Evolutionary conservation across 2,113 vertebrate species (phyloP).

Genomic region (Pterocles gutturalis): DNA sequence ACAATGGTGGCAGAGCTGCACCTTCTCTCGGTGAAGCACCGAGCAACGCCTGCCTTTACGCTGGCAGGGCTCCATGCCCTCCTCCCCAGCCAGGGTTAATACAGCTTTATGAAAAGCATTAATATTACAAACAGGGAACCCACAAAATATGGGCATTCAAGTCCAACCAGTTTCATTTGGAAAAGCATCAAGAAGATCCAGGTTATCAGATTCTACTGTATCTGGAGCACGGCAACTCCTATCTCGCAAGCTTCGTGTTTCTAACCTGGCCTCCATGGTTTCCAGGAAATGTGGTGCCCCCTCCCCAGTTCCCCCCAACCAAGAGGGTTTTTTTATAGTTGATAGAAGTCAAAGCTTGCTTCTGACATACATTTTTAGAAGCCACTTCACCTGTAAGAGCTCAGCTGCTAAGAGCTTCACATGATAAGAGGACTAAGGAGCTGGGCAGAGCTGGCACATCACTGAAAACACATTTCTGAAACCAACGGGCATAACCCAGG

Average conservation of each 20-base stretch:
- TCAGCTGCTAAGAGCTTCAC: neutral
- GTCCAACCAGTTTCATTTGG: neutral
- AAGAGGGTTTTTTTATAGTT: neutral
- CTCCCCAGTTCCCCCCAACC: accelerated
- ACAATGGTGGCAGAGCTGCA: neutral
- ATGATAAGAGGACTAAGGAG: accelerated
- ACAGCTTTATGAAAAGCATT: neutral
- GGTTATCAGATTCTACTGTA: neutral
- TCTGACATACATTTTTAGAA: neutral
- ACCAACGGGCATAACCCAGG: neutral
- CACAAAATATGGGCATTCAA: neutral
- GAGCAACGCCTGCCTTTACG: neutral
- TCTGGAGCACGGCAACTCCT: neutral
- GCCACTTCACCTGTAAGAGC: neutral
- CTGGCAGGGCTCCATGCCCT: neutral
- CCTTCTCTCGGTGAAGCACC: neutral
- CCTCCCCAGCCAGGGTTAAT: neutral
- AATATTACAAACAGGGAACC: neutral
- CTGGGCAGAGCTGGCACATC: neutral
- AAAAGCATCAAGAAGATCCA: neutral
- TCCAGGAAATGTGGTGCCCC: neutral
- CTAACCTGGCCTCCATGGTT: accelerated
- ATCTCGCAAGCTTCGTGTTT: accelerated
- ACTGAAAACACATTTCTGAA: neutral
- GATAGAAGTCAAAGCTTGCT: neutral